Conservation (phyloP, 1,140 invertebrate species). For the Drosophila kanapiae region DNA sequence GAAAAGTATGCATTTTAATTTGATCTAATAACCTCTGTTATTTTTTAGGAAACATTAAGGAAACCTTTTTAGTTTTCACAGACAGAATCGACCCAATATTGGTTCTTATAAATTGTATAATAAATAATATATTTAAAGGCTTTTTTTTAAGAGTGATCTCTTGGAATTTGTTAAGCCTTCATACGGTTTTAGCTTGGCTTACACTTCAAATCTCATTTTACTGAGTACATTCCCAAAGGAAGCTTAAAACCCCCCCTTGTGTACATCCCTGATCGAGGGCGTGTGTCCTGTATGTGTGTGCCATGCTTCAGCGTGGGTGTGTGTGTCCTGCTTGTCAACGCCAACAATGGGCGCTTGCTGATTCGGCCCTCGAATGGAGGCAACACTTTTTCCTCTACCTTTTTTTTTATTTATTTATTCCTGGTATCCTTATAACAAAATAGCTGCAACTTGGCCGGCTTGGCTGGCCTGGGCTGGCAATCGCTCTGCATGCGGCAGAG, state of each 20-base stretch:
- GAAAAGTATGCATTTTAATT: background rate
- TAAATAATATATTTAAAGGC: background rate
- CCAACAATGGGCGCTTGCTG: slow-evolving; percentile 44
- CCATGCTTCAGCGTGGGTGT: background rate
- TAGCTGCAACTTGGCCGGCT: slow-evolving; percentile 32
- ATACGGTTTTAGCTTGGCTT: background rate
- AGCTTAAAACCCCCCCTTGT: background rate
- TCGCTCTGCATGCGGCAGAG: slow-evolving; percentile 26
- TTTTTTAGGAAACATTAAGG: background rate
- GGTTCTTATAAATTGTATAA: too few species aligned
- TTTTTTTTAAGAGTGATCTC: too few species aligned
- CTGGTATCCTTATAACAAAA: slow-evolving; percentile 40
- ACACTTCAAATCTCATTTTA: background rate
- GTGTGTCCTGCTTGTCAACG: slow-evolving; percentile 46
- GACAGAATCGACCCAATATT: background rate
- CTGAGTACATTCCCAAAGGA: slow-evolving; percentile 1
- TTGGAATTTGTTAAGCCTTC: background rate
- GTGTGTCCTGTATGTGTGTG: slow-evolving; percentile 32
- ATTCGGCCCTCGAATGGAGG: slow-evolving; percentile 52
- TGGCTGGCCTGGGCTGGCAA: slow-evolving; percentile 12
- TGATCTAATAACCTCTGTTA: background rate
- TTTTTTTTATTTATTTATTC: slow-evolving; percentile 29
- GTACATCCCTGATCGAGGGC: background rate
- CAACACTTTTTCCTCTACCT: slow-evolving; percentile 51
- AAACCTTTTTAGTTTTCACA: background rate